Percentiles rank a stretch among this genome's conserved stretches.
Evolutionary conservation across 2,113 vertebrate species (phyloP).

Genomic region (Coturnix japonica): DNA sequence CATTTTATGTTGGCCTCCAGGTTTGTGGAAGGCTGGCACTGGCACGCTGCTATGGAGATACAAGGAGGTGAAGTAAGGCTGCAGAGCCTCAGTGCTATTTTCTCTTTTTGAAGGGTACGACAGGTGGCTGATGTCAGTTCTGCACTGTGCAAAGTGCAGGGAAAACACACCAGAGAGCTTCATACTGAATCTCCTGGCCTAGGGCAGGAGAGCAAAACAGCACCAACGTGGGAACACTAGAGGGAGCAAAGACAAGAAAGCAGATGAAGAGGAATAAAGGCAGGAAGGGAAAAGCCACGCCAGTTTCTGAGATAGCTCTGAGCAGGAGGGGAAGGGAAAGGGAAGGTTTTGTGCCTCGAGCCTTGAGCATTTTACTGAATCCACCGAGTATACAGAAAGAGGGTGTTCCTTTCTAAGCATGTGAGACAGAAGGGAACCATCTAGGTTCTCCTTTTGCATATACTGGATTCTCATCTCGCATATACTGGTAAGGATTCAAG

Average conservation of each 20-base stretch:
- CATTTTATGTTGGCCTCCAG: not conserved
- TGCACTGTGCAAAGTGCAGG: accelerated
- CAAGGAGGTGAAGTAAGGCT: accelerated
- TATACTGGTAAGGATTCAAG: accelerated
- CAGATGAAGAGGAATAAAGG: not conserved
- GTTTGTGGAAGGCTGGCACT: not conserved
- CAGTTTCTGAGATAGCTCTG: not conserved
- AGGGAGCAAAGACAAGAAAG: conserved; percentile 4
- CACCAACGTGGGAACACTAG: not conserved
- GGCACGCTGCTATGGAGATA: accelerated
- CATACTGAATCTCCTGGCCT: not conserved
- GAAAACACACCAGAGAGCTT: accelerated
- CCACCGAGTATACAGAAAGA: not conserved
- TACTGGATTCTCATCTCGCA: not conserved
- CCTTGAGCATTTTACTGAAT: not conserved
- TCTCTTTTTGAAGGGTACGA: not conserved
- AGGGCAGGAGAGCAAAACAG: not conserved
- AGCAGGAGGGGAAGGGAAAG: not conserved
- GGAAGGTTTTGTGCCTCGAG: not conserved
- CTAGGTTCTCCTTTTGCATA: not conserved
- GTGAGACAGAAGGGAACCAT: not conserved
- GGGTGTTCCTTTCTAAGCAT: not conserved
- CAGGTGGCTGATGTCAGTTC: not conserved
- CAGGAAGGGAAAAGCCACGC: not conserved
- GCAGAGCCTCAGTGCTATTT: not conserved